Evolutionary conservation across 2,888 invertebrate species (phyloP), one percentile per base, ranked within the genome.

Genomic region (Eupsilia transversa): DNA sequence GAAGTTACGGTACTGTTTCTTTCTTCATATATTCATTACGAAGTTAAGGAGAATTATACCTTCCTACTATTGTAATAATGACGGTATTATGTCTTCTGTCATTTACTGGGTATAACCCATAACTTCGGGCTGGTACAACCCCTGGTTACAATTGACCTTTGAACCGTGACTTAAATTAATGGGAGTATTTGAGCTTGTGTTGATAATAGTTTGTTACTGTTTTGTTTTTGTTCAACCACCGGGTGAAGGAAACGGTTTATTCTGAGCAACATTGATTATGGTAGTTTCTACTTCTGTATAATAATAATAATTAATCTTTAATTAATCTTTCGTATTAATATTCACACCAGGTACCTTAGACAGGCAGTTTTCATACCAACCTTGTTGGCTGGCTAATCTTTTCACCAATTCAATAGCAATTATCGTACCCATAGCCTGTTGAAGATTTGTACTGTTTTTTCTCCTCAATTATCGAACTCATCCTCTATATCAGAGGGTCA

Each of bases 1-100:
- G 33, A 70, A 78, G 64, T 70, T 76, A 70, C 41, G 23, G 65
- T 74, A 63, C 49, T 27, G 43, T 59, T 82, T 70, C 64, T 68
- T 83, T 68, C n/a, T 56, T n/a, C 41, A 52, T 67, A 20, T 27
- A 63, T 67, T 46, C 10, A 38, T 43, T 12, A n/a, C 4, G 14
- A 61, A 61, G 54, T 54, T 41, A 35, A 60, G 43, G 59, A 23
- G 27, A 64, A 64, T 30, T 74, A 20, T 33, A 56, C 52, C 3
- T n/a, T 12, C 1, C 35, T 46, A 7, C 60, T 63, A 49, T 66
- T 66, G 49, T 76, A 49, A n/a, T 30, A 76, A 35, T 35, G 20
- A 56, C 9, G 23, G 35, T 49, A 80, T 57, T 56, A 35, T 63
- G 52, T 27, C 0, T 76, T 49, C 77, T 76, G 66, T 66, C 6